Base-by-base conservation (phyloP, 2,888 invertebrate species). In the Oegoconia quadripuncta region DNA sequence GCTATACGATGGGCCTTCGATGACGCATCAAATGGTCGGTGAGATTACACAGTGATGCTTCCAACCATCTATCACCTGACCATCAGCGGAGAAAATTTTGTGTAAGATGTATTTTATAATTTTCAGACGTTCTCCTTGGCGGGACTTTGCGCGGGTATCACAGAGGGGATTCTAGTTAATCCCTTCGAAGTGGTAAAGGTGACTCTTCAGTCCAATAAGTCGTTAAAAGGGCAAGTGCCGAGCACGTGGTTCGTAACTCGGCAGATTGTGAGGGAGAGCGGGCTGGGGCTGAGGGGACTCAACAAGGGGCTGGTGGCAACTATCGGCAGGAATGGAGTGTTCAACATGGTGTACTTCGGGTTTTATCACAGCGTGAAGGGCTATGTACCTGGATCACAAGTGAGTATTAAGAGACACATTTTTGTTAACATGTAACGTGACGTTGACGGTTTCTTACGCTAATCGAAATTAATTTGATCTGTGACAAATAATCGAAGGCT, bases 111-210 rank as follows among this genome's bases (percentile, higher is more conserved):
- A 20, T 17, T 11, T 30, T 13, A 18, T 44, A 37, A 52, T 45
- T 87, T 90, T 35, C 79, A 97, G 95, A 95, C 96, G 12, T 96
- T 95, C 74, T 92, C 96, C 2, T 74, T 96, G 58, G 96, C 98
- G 44, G 98, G 98, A 27, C 84, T 97, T 8, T 92, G 93, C 40
- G 95, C 97, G 30, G 98, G 98, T 33, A 79, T 96, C 2, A 95
- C 97, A n/a, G 97, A 98, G 83, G 97, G 94, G 4, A 89, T 97
- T 46, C 88, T 97, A 37, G 95, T 97, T 0, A 97, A 97, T 82
- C 97, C 97, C 0, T 97, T 97, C 72, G 97, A 98, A 89, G 96
- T 97, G 20, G 95, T 98, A 0, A 98, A 98, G 89, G 97, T 98
- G n/a, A 92, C 92, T 1, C 77, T 95, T 44, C 95, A 95, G 69